Evolutionary conservation across 2,113 vertebrate genomes (phyloP).

Genomic region (Cepphus grylle): DNA sequence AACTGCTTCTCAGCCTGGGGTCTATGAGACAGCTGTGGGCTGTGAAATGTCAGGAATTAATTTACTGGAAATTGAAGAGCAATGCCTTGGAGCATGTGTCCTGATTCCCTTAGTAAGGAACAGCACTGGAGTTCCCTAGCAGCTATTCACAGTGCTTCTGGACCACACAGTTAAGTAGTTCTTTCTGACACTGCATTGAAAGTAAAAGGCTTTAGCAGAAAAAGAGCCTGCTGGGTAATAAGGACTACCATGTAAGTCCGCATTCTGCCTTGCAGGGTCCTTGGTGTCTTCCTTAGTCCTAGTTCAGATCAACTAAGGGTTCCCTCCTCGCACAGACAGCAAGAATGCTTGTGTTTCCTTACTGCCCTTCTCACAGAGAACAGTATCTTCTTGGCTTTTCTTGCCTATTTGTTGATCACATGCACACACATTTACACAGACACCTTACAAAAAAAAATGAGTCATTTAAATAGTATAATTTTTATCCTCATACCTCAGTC

Average conservation of each 20-base stretch:
- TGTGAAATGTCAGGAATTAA: neutral
- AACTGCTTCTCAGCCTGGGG: neutral
- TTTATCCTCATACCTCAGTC: neutral
- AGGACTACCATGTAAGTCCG: neutral
- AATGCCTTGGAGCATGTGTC: neutral
- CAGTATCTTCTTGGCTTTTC: neutral
- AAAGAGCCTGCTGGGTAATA: neutral
- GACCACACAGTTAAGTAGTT: neutral
- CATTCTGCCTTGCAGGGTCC: neutral
- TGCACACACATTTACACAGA: rapidly evolving
- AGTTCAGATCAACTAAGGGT: neutral
- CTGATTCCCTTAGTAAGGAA: neutral
- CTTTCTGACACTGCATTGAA: neutral
- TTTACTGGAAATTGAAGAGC: neutral
- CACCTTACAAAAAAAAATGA: neutral
- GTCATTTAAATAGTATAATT: neutral
- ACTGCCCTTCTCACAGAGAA: neutral
- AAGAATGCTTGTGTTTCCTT: neutral
- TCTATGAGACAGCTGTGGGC: neutral
- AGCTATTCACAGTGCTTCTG: neutral
- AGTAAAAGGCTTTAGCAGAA: neutral
- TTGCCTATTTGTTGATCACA: neutral
- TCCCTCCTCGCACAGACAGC: neutral
- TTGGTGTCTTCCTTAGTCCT: neutral
- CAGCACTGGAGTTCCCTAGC: neutral